Conservation (phyloP, 2,797 vertebrate species). For the Somateria mollissima region DNA sequence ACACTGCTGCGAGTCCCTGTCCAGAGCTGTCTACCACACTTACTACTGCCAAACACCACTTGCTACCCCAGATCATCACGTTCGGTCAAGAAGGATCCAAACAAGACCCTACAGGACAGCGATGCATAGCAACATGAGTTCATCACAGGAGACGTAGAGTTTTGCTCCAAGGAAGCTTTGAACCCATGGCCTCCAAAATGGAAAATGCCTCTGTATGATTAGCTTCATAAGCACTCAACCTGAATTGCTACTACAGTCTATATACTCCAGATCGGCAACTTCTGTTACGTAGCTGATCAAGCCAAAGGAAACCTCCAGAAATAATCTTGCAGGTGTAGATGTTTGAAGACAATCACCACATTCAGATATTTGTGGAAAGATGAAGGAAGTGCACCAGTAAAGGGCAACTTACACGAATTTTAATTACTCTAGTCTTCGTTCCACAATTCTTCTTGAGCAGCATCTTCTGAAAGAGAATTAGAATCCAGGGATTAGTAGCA, state of each 20-base stretch:
- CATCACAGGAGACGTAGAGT: not conserved
- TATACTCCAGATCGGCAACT: not conserved
- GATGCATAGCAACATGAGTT: not conserved
- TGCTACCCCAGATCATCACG: not conserved
- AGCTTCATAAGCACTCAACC: not conserved
- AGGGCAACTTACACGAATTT: conserved; percentile 86
- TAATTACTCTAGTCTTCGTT: conserved; percentile 88
- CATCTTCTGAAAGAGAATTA: conserved; percentile 88
- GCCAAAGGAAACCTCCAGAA: not conserved
- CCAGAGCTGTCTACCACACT: not conserved
- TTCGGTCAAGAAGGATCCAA: not conserved
- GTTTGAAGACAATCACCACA: not conserved
- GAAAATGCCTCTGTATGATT: not conserved
- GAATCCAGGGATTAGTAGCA: conserved; percentile 75
- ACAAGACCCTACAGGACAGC: not conserved
- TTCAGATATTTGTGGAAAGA: not conserved
- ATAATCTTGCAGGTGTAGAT: not conserved
- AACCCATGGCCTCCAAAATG: not conserved
- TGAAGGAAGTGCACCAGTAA: not conserved
- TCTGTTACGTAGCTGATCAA: not conserved
- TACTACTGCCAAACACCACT: not conserved
- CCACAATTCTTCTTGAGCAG: conserved; percentile 91
- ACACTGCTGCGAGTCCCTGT: not conserved
- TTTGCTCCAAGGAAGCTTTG: not conserved
- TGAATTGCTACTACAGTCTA: not conserved